A percentile compares a stretch with the other conserved stretches of the same genome.
Evolutionary conservation across 1,140 invertebrate species (phyloP).

Genomic region (Panagrolaimus sp.): DNA sequence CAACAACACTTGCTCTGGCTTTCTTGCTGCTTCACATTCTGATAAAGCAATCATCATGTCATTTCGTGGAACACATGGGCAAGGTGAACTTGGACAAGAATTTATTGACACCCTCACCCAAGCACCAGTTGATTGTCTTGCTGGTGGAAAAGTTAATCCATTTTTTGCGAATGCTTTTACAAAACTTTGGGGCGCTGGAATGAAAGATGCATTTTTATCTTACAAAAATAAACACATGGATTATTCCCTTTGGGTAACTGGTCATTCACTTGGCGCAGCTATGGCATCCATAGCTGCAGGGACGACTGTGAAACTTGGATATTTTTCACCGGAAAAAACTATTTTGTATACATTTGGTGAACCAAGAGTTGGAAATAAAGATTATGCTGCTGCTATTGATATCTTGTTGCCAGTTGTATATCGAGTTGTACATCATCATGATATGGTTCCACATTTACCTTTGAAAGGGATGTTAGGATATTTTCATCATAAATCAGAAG

Average conservation of each 20-base stretch:
- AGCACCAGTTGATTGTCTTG: background rate
- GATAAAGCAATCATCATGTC: background rate
- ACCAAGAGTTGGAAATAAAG: background rate
- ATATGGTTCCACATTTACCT: conserved; percentile 41
- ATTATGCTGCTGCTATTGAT: background rate
- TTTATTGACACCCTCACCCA: background rate
- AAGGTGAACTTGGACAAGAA: background rate
- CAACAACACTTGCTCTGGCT: background rate
- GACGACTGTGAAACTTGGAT: background rate
- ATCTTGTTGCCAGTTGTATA: background rate
- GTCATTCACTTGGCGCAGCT: background rate
- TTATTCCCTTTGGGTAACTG: too few relatives aligned
- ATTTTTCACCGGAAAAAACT: background rate
- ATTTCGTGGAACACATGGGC: background rate
- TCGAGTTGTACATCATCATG: background rate
- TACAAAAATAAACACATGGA: too few relatives aligned
- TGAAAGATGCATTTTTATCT: too few relatives aligned
- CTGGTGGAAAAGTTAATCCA: background rate
- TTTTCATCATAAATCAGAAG: conserved; percentile 39
- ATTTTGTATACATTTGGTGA: background rate
- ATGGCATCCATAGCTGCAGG: conserved; percentile 1
- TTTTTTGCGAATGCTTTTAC: background rate
- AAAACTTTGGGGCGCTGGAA: too few relatives aligned
- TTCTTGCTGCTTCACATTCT: background rate
- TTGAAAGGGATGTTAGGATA: conserved; percentile 38